Base-by-base conservation (phyloP, 2,113 vertebrate genomes). In the Neopipo cinnamomea region DNA sequence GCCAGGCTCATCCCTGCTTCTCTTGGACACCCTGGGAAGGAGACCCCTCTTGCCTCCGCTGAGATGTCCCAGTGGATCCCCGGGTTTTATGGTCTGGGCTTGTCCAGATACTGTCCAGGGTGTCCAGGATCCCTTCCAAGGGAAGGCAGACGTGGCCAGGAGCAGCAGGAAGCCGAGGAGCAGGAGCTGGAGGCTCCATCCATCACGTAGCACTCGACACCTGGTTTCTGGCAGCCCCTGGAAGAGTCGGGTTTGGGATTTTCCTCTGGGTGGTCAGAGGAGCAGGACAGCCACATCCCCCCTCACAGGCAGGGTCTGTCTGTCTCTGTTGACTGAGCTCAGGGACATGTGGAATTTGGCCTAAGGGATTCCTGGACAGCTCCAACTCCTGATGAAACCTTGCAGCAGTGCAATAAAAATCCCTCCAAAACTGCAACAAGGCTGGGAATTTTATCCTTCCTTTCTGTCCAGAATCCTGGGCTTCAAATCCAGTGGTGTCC, bases 401-500 rank as follows among this genome's bases (percentile, higher is more conserved):
- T 16, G 31, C n/a, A 12, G 61, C 9, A n/a, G 58, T 71, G 20
- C 50, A 12, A 27, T 24, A 66, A 71, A 80, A 85, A 49, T 24
- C 25, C 8, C 15, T 56, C 78, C 2, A 8, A 23, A 9, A 6
- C 30, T 23, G 18, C 55, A 56, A 42, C 19, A 7, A 73, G 46
- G 70, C 25, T 62, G 78, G 25, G n/a, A 81, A 42, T 50, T 67
- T 71, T 22, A 15, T 55, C 47, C 13, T 79, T 71, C 37, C 12
- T 58, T 81, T 71, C 46, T n/a, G 30, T 33, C 37, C 59, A 10
- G 0, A 65, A 11, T 25, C 9, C 2, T 10, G 0, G 41, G 9
- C 7, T 85, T 41, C 37, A 30, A 19, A n/a, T 47, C 25, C 33
- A 47, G 23, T 0, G 0, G 14, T 5, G 12, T 14, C 84, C 37